Evolutionary conservation across 2,113 vertebrate species (phyloP), one percentile per base, ranked within the genome.

Genomic region (Ranitomeya imitator): DNA sequence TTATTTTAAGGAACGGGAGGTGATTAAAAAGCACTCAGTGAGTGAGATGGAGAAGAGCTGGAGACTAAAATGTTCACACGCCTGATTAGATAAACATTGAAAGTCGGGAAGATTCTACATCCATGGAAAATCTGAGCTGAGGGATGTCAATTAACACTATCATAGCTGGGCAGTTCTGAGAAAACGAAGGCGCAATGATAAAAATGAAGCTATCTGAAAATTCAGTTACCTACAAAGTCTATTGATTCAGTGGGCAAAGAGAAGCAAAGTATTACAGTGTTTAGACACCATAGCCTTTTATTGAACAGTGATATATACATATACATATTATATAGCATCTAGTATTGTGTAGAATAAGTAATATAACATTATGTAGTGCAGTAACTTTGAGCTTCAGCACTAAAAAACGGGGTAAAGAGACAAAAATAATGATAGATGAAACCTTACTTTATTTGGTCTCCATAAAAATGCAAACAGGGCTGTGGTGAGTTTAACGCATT

Each of bases 1-100:
- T 86, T 86, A 86, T 86, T 86, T 86, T 80, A 87, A 80, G 86
- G 77, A 87, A 87, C 45, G 45, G 86, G 23, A 87, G 86, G 73
- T 87, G 86, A 80, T 87, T 87, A 80, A 69, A 87, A 87, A 80
- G 60, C 23, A 71, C 61, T 87, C 78, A 67, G 77, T 57, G 77
- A 87, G 45, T 14, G 61, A 86, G 55, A 78, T 69, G 60, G 76
- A 80, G 76, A 86, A 59, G 86, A 87, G 23, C 19, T 6, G 45
- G 77, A 60, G 51, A 78, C 60, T 78, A 73, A 60, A 79, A 67
- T 86, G 86, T 87, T 87, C 77, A 87, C 77, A 71, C 51, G 77
- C 51, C 78, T 80, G 86, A 87, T 80, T 59, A 87, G 86, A 87
- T 87, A 87, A 80, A 81, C 86, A 87, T 79, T 86, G 63, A 77